These are phyloP conservation scores for Pristionchus mayeri DNA, from an alignment of 2,888 invertebrate species.

Conservation along the genomic window DNA sequence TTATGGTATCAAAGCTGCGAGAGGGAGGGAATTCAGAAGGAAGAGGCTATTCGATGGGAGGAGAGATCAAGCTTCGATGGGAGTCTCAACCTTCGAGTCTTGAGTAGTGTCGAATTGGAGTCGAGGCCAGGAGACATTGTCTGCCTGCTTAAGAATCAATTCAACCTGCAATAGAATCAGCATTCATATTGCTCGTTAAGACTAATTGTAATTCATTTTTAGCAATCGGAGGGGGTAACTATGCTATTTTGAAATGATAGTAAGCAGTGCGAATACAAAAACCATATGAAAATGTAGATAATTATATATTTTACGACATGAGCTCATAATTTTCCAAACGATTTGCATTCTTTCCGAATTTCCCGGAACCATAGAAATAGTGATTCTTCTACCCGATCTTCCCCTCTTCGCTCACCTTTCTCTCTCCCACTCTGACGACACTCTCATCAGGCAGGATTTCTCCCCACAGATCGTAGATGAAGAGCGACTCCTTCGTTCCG, in stretches of 20 bases:
- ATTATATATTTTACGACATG: too few species aligned
- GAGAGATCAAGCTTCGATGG: conserved; percentile 14
- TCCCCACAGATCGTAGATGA: conserved; percentile 73
- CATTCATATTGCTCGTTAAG: background rate
- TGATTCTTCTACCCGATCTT: background rate
- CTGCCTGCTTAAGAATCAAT: conserved; percentile 70
- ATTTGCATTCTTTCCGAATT: too few species aligned
- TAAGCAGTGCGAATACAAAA: too few species aligned
- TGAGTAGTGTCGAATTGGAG: conserved; percentile 64
- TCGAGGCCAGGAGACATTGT: conserved; percentile 68
- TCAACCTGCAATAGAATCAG: conserved; percentile 60
- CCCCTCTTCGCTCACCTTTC: conserved; percentile 59
- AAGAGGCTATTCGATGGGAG: background rate
- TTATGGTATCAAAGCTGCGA: background rate
- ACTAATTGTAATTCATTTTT: too few species aligned
- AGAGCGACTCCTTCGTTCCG: conserved; percentile 64
- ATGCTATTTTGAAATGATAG: too few species aligned
- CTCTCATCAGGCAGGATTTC: conserved; percentile 68
- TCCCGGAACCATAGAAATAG: too few species aligned
- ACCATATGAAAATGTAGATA: too few species aligned
- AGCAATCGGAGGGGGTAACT: too few species aligned
- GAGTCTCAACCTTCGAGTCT: conserved; percentile 55
- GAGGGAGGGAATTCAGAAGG: background rate
- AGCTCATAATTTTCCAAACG: too few species aligned
- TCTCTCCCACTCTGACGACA: conserved; percentile 65